Base-by-base conservation (phyloP, 2,113 vertebrate species). In the Sakesphorus luctuosus region DNA sequence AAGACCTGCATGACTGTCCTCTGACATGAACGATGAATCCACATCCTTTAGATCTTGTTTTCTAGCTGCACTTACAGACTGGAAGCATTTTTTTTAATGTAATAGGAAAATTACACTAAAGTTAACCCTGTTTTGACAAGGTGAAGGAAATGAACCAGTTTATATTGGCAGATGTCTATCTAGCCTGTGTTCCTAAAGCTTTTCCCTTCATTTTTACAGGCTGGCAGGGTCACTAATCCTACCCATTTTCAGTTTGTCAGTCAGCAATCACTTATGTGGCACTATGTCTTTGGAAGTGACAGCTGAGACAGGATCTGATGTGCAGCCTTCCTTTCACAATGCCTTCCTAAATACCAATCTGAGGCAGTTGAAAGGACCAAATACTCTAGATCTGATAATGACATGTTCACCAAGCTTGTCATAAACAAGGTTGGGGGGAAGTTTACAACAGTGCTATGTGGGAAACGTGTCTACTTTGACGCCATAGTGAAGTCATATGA, bases 241-340 rank as follows among this genome's bases (percentile, higher is more conserved):
- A 52, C 58, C 77, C 26, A 49, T 55, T 97, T 91, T 83, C 82
- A 80, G 63, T 85, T 91, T 94, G 92, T 80, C 90, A 90, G 82
- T 86, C 93, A 86, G 56, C 90, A 93, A 94, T 89, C 80, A 93
- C 56, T 90, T 88, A 72, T 2, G 18, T 81, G 85, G 44, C 65
- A 72, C 77, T 56, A 52, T 7, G 35, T 59, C 76, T 87, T 81
- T 52, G 73, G 46, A 95, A 80, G 67, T 78, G 80, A 92, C 91
- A 94, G 76, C 80, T 84, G 86, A 95, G 75, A 90, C 65, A 93
- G 55, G 47, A 84, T 88, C 92, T 71, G 92, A 74, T 74, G 68
- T 1, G 3, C 44, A 67, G 61, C 53, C 56, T 81, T 68, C 13
- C 31, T 89, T 80, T 33, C 26, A 86, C 21, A 19, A 74, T 71